Evolutionary conservation across 2,888 invertebrate species (phyloP), one percentile per base, ranked within the genome.

Genomic region (Drosophila affinis): DNA sequence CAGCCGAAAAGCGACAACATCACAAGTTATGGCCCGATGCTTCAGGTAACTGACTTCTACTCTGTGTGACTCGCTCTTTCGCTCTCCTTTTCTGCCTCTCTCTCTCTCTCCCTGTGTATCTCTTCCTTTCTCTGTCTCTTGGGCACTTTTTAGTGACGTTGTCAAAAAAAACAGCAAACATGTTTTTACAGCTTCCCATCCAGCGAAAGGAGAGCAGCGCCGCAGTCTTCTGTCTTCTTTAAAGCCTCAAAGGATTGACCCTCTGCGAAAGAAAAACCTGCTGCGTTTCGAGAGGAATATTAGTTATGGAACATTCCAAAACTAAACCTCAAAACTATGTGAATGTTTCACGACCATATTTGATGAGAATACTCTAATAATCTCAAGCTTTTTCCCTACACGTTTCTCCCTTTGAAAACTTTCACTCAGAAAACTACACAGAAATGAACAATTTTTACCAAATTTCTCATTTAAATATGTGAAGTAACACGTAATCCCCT

Each of bases 1-100:
- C 56, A 74, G 56, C 56, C 51, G 18, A 55, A 56, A 74, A 68
- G 76, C 55, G 61, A 61, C 77, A 64, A 63, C 79, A 62, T 63
- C 48, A 27, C 71, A 76, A 82, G 78, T 79, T 76, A 85, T 79
- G 82, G 67, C 78, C 65, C 55, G 55, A 51, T 65, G 70, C 64
- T 45, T 67, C 46, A 69, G 75, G 65, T 70, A 60, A 64, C 68
- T 64, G 64, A 53, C 67, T 57, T 44, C 17, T 44, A 17, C 47
- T 51, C 62, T 27, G 6, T 24, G 1, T 9, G 27, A 49, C 54
- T 49, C 45, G 21, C 24, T 24, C 24, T 39, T 7, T 39, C 21
- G 24, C 18, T 21, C 12, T 12, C 46, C 21, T 21, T 21, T 21
- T 49, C 29, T 29, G 7, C 56, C 29, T n/a, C 46, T 49, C 29